Base-by-base conservation (phyloP, 2,113 vertebrate species). In the Alligator sinensis region DNA sequence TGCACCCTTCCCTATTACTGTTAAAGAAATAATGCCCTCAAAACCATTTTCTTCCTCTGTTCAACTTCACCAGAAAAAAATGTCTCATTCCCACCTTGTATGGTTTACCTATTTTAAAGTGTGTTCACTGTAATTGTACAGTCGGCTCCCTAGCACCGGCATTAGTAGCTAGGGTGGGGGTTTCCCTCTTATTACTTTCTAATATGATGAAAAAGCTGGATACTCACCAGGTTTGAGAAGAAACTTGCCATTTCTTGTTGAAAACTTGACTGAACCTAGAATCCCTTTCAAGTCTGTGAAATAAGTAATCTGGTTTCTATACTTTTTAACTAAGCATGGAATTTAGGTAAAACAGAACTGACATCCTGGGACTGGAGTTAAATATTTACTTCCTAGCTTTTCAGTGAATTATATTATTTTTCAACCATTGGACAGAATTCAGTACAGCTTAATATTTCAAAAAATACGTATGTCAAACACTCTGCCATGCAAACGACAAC, bases 151-250 rank as follows among this genome's bases (percentile, higher is more conserved):
- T 27, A 70, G 25, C 3, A 27, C 57, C 66, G 72, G 77, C 80
- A 11, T 80, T 64, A 74, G 16, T 78, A 72, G 61, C 19, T 11
- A 79, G 78, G 72, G 62, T 62, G 91, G 93, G 84, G 47, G 22
- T 13, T 38, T 25, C 47, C 30, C 22, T 24, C 30, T 72, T 72
- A 47, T 74, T 74, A 47, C 24, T 47, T 24, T 47, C 21, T 24
- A 38, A 74, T 24, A 86, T 88, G 79, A 92, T 84, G 80, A 47
- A 94, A 75, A 88, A 66, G 58, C 12, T 88, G 66, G 89, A 82
- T 92, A 97, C 96, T 97, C 81, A 97, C 96, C 89, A 97, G 85
- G 4, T 92, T 93, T 78, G 95, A 95, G 84, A 97, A 86, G 88
- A 95, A 92, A 82, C 66, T 83, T 82, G 83, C 66, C 95, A 96